Conservation (phyloP, 2,888 invertebrate species). For the Venustoraphidia nigricollis region DNA sequence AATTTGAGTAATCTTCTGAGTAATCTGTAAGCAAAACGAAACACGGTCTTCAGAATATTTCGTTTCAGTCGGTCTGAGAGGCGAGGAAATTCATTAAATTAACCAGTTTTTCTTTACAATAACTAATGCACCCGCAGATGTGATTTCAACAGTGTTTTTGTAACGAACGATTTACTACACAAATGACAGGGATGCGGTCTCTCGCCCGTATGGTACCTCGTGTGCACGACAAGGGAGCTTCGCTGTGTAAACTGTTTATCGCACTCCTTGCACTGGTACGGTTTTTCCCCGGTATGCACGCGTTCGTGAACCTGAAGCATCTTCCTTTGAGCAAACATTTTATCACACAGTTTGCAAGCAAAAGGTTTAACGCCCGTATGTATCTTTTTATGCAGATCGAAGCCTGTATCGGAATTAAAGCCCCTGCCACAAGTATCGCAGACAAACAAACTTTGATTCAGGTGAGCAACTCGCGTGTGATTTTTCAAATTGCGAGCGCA, state of each 20-base stretch:
- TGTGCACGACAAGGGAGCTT: conserved; percentile 11
- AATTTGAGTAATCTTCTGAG: too few species aligned
- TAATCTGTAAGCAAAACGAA: too few species aligned
- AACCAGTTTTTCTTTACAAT: too few species aligned
- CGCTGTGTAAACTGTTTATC: conserved; percentile 11
- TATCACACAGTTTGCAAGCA: conserved; percentile 3
- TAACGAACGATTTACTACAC: conserved; percentile 8
- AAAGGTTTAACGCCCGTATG: conserved; percentile 10
- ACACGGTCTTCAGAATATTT: too few species aligned
- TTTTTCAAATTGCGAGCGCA: background rate
- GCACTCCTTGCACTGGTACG: conserved; percentile 31
- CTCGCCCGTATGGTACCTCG: conserved; percentile 16
- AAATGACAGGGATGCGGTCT: conserved; percentile 16
- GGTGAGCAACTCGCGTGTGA: background rate
- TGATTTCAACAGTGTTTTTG: conserved; percentile 5
- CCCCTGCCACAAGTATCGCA: conserved; percentile 19
- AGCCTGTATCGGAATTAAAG: conserved; percentile 9
- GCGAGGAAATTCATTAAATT: too few species aligned
- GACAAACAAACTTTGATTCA: conserved; percentile 6
- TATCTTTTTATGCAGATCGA: conserved; percentile 12
- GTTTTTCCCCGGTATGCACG: conserved; percentile 35
- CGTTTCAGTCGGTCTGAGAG: too few species aligned
- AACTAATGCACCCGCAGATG: background rate
- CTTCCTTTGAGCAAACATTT: conserved; percentile 19
- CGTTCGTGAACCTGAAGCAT: conserved; percentile 33